Percentiles rank a stretch among this genome's conserved stretches.
Evolutionary conservation across 2,888 invertebrate genomes (phyloP).

Genomic region (Rhagonycha lutea): DNA sequence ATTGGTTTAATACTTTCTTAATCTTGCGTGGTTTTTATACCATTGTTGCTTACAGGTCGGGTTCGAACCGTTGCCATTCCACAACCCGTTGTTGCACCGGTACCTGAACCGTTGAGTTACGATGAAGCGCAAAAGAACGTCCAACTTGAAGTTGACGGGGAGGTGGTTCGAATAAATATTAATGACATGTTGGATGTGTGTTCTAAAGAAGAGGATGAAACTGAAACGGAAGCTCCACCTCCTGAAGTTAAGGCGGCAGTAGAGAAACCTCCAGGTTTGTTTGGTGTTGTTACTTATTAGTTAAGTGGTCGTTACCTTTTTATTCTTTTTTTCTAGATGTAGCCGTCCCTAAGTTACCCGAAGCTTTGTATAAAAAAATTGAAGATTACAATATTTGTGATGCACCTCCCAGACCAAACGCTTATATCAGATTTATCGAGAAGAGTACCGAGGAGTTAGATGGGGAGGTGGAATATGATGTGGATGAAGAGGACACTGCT

Average conservation of each 20-base stretch:
- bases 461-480: conserved; percentile 93
- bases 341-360: conserved; percentile 63
- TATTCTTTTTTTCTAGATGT: conserved; percentile 43
- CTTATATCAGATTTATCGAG: conserved; percentile 93
- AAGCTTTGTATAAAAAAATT: conserved; percentile 71
- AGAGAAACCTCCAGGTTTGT: neutral
- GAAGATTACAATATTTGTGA: conserved; percentile 80
- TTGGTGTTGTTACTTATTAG: neutral
- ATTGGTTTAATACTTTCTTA: conserved; percentile 22
- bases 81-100: conserved; percentile 55
- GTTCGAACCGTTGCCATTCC: conserved; percentile 1
- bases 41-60: conserved; percentile 3
- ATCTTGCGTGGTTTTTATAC: neutral
- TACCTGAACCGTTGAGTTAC: conserved; percentile 76
- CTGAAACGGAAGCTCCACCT: conserved; percentile 49
- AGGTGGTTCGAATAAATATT: conserved; percentile 57
- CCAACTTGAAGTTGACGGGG: conserved; percentile 83
- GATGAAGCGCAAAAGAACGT: conserved; percentile 85
- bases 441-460: conserved; percentile 93
- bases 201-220: conserved; percentile 63
- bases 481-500: conserved; percentile 96
- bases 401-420: conserved; percentile 83
- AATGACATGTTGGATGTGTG: conserved; percentile 70
- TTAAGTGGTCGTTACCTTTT: neutral
- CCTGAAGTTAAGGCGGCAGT: conserved; percentile 41